phyloP scores from a whole-genome alignment of 2,888 invertebrate genomes.

The Blera fallax region DNA sequence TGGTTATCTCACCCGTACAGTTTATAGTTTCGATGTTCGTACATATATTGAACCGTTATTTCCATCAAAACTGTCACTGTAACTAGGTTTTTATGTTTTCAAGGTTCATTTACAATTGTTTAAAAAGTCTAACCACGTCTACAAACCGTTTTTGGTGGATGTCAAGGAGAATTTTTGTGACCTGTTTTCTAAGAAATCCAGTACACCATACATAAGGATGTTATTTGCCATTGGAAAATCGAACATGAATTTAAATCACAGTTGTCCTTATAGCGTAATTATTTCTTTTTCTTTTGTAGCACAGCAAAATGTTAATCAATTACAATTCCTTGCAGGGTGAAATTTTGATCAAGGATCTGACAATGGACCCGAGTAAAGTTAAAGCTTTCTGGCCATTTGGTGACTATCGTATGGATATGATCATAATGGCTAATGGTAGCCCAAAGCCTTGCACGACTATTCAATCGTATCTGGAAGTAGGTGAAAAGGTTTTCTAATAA shows the following conservation, averaged over 20 bases:
- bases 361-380: neutral
- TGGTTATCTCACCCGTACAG: neutral
- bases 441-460: neutral
- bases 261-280: neutral
- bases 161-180: neutral
- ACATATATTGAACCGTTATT: neutral
- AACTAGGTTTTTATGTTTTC: neutral
- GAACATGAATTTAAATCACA: neutral
- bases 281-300: no score
- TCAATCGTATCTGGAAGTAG: neutral
- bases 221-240: neutral
- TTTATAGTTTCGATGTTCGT: neutral
- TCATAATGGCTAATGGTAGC: neutral
- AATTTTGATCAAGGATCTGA: neutral
- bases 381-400: neutral
- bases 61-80: neutral
- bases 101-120: neutral
- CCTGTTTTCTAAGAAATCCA: neutral
- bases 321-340: neutral
- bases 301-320: no score
- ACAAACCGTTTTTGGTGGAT: neutral
- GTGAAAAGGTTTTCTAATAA: neutral
- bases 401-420: neutral
- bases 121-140: neutral
- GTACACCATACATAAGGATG: neutral